Percentiles rank a stretch among this genome's conserved stretches.
Conservation (phyloP, 2,797 vertebrate genomes). For the Enteromius trimaculatus region DNA sequence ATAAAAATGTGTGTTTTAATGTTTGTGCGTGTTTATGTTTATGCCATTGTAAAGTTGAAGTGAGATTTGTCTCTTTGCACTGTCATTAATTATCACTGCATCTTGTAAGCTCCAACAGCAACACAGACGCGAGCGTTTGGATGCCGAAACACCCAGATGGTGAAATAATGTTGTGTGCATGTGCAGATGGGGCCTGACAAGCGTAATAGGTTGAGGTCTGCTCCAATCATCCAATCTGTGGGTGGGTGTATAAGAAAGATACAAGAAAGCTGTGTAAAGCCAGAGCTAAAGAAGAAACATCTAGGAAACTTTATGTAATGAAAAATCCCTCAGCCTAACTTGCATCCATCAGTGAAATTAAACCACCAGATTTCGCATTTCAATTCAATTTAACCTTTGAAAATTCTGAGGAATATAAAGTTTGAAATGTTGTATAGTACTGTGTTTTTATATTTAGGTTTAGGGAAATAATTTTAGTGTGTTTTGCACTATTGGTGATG, state of each 20-base stretch:
- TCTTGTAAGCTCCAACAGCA: slow-evolving; percentile 29
- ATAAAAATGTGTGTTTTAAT: not conserved
- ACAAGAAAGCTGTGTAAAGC: slow-evolving; percentile 26
- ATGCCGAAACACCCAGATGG: slow-evolving; percentile 47
- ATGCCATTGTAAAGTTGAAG: slow-evolving; percentile 21
- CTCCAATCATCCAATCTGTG: slow-evolving; percentile 49
- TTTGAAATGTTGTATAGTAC: not conserved
- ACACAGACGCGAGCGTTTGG: slow-evolving; percentile 25
- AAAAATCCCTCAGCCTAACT: slow-evolving; percentile 6
- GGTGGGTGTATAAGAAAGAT: slow-evolving; percentile 35
- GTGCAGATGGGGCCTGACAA: slow-evolving; percentile 52
- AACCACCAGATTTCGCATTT: slow-evolving; percentile 6
- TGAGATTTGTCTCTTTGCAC: slow-evolving; percentile 29
- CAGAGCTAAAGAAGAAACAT: slow-evolving; percentile 1
- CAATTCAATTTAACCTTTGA: too few species aligned
- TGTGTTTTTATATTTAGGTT: not conserved
- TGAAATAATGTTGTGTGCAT: slow-evolving; percentile 42
- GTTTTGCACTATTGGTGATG: not conserved
- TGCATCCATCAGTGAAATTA: slow-evolving; percentile 23
- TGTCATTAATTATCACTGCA: slow-evolving; percentile 36
- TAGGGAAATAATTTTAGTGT: not conserved
- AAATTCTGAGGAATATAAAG: not conserved
- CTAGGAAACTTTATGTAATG: not conserved
- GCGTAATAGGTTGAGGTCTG: slow-evolving; percentile 51
- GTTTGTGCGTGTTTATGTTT: slow-evolving; percentile 31